Percentiles rank a stretch among this genome's conserved stretches.
Evolutionary conservation across 2,888 invertebrate genomes (phyloP).

Genomic region (Tachina fera): DNA sequence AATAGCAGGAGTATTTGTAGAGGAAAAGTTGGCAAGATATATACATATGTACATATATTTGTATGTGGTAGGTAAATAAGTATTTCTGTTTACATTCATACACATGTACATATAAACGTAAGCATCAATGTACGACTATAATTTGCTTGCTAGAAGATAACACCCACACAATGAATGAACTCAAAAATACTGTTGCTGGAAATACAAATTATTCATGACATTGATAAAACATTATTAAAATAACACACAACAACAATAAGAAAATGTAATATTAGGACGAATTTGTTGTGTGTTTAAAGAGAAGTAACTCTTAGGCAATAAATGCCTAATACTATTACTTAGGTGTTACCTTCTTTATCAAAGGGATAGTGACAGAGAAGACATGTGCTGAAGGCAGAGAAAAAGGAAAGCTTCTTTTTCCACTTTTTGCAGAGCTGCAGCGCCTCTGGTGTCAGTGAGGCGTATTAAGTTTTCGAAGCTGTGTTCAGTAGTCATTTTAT

Average conservation of each 20-base stretch:
- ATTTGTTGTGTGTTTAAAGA: no score
- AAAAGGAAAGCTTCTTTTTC: no score
- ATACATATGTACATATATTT: no score
- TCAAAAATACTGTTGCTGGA: slow-evolving; percentile 14
- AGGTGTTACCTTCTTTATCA: no score
- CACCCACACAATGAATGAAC: slow-evolving; percentile 9
- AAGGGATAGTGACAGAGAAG: no score
- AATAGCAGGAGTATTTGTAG: not conserved
- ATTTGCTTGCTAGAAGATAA: not conserved
- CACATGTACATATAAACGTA: not conserved
- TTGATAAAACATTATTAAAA: slow-evolving; percentile 8
- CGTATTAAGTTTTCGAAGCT: no score
- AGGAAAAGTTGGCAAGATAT: not conserved
- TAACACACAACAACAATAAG: not conserved
- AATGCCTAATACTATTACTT: no score
- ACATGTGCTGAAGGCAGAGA: no score
- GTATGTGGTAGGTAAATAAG: not conserved
- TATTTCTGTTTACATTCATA: not conserved
- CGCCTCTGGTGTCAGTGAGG: no score
- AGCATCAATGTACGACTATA: not conserved
- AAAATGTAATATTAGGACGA: not conserved
- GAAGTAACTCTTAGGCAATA: no score
- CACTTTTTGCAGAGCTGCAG: no score
- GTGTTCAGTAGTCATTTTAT: no score
- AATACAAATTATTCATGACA: slow-evolving; percentile 34